Conservation (phyloP, 2,797 vertebrate genomes). For the Oryzias dopingdopingensis region DNA sequence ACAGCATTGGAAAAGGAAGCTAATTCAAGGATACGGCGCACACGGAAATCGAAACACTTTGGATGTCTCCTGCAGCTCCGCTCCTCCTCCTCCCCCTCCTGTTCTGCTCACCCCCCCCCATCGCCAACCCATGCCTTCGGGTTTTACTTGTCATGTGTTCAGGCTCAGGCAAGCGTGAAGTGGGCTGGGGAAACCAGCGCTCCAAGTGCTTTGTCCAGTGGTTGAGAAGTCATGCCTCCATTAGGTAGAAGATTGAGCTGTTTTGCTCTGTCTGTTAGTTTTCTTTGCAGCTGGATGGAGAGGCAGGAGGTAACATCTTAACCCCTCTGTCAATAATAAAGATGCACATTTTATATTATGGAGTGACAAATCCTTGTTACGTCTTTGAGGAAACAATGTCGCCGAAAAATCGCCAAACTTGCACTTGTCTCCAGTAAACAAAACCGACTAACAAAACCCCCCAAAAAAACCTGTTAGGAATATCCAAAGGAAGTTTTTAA, state of each 20-base stretch:
- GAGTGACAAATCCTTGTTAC: too few species aligned
- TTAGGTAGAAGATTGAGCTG: conserved; percentile 47
- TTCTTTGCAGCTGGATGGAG: conserved; percentile 43
- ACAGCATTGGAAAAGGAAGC: conserved; percentile 34
- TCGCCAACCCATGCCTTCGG: conserved; percentile 43
- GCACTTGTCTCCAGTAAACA: too few species aligned
- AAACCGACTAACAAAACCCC: too few species aligned
- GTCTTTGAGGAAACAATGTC: too few species aligned
- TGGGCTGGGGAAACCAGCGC: conserved; percentile 37
- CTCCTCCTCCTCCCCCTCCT: conserved; percentile 59
- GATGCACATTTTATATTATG: too few species aligned
- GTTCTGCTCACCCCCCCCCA: conserved; percentile 18
- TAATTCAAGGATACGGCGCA: conserved; percentile 32
- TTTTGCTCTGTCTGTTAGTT: conserved; percentile 15
- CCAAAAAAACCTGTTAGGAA: too few species aligned
- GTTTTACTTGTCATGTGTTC: conserved; percentile 71
- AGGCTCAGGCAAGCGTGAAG: conserved; percentile 70
- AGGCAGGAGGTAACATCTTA: conserved; percentile 27
- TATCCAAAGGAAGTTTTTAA: too few species aligned
- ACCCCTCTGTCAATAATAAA: conserved; percentile 11
- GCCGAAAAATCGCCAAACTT: too few species aligned
- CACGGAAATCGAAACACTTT: conserved; percentile 67
- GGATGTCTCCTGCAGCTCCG: conserved; percentile 55
- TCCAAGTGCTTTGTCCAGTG: conserved; percentile 62
- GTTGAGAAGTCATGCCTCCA: conserved; percentile 48